A percentile compares a stretch with the other conserved stretches of the same genome.
Conservation (phyloP, 2,888 invertebrate species). For the Sarcophaga subvicina region DNA sequence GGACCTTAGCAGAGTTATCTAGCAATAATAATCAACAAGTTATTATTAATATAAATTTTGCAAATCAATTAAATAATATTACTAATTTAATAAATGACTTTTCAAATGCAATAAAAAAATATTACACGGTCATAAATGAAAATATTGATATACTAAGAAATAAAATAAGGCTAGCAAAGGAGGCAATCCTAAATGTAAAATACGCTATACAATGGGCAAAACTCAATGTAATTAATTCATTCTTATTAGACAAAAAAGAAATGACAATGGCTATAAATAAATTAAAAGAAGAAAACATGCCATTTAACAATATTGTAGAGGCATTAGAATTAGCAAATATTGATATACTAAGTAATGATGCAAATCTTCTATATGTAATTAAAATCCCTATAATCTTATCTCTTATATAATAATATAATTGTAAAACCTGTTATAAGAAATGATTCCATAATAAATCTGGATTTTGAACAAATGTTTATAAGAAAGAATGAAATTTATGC, state of each 20-base stretch:
- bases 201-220: slow-evolving; percentile 35
- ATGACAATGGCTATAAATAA: slow-evolving; percentile 3
- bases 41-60: slow-evolving; percentile 7
- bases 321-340: too few species aligned
- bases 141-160: slow-evolving; percentile 15
- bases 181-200: slow-evolving; percentile 22
- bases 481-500: slow-evolving; percentile 15
- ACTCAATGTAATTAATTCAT: not conserved
- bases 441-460: slow-evolving; percentile 21
- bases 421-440: slow-evolving; percentile 16
- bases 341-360: slow-evolving; percentile 6
- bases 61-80: not conserved
- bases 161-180: slow-evolving; percentile 19
- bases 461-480: slow-evolving; percentile 24
- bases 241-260: slow-evolving; percentile 18
- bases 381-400: slow-evolving; percentile 10
- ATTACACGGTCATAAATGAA: not conserved
- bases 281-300: not conserved
- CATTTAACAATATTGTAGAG: too few species aligned
- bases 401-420: slow-evolving; percentile 8
- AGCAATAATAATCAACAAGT: slow-evolving; percentile 3
- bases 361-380: not conserved
- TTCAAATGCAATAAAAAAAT: slow-evolving; percentile 6
- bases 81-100: not conserved
- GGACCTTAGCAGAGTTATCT: slow-evolving; percentile 1